phyloP scores from a whole-genome alignment of 2,113 vertebrate genomes.

The Larimichthys crocea region DNA sequence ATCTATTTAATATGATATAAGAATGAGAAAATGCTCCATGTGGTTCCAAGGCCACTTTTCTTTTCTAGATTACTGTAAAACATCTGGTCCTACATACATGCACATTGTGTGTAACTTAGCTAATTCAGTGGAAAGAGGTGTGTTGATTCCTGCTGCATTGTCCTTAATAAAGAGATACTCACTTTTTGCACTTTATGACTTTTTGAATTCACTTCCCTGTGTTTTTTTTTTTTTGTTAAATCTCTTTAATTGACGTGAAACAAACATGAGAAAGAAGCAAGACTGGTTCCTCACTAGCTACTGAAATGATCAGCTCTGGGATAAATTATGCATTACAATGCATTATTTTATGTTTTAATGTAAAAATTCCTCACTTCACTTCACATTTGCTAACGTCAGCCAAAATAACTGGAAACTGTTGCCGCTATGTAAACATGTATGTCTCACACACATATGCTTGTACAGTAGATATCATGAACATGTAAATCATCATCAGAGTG shows the following conservation, averaged over 20 bases:
- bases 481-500: too few relatives aligned
- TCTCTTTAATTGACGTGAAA: background rate
- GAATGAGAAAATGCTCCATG: background rate
- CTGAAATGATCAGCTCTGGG: too few relatives aligned
- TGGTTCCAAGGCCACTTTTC: background rate
- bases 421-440: too few relatives aligned
- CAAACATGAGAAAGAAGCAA: background rate
- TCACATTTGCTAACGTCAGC: too few relatives aligned
- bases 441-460: too few relatives aligned
- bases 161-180: conserved; percentile 44
- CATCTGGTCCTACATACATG: background rate
- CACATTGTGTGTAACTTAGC: background rate
- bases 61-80: background rate
- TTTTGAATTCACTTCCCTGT: background rate
- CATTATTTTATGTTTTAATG: too few relatives aligned
- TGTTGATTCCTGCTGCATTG: conserved; percentile 31
- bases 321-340: too few relatives aligned
- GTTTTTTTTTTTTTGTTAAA: too few relatives aligned
- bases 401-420: too few relatives aligned
- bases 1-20: background rate
- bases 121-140: background rate
- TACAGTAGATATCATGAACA: too few relatives aligned
- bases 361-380: too few relatives aligned
- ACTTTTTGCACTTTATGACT: conserved; percentile 57
- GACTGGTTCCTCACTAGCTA: too few relatives aligned